phyloP scores from a whole-genome alignment of 2,888 invertebrate species.

The Camptogramma bilineatum region DNA sequence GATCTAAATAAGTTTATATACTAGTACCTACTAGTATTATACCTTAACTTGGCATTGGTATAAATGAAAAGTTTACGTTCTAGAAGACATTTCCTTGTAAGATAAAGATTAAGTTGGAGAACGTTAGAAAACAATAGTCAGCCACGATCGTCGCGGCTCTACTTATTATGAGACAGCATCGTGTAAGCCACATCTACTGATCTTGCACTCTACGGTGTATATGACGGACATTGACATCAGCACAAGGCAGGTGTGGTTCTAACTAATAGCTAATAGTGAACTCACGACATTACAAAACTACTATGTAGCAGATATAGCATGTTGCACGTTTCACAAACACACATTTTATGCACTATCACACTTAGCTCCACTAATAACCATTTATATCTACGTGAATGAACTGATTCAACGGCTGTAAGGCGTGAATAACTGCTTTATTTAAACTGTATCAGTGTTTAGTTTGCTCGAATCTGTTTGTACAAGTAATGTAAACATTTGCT shows the following conservation, averaged over 20 bases:
- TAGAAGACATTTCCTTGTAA: no score
- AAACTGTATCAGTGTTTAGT: slow-evolving; percentile 27
- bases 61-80: no score
- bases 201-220: slow-evolving; percentile 46
- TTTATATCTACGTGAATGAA: slow-evolving; percentile 32
- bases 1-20: no score
- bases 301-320: slow-evolving; percentile 32
- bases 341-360: slow-evolving; percentile 32
- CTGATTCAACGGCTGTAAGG: slow-evolving; percentile 28
- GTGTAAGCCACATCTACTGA: slow-evolving; percentile 15
- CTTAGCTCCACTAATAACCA: slow-evolving; percentile 27
- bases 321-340: slow-evolving; percentile 41
- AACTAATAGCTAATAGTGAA: slow-evolving; percentile 61
- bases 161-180: slow-evolving; percentile 14
- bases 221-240: slow-evolving; percentile 82
- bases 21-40: no score
- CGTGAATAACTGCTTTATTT: slow-evolving; percentile 27
- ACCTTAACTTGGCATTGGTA: no score
- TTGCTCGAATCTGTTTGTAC: slow-evolving; percentile 25
- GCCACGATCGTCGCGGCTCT: not conserved
- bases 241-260: slow-evolving; percentile 70
- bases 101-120: no score
- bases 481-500: slow-evolving; percentile 26
- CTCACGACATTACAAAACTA: slow-evolving; percentile 44
- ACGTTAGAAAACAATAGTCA: not conserved